Evolutionary conservation across 2,113 vertebrate genomes (phyloP).

Genomic region (Microtus ochrogaster): DNA sequence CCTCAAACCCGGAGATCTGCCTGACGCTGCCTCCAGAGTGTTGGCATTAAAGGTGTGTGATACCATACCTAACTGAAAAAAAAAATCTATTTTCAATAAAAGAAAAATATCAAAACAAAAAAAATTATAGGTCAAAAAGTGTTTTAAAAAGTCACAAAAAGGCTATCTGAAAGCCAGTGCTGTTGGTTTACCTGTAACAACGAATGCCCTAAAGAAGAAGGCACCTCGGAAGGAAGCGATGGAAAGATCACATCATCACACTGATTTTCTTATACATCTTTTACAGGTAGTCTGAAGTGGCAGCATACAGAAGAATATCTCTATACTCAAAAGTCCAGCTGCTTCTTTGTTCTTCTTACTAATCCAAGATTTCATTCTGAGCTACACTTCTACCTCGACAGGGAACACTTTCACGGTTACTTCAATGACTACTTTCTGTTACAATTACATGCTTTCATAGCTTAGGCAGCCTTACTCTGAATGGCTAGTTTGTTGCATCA

Average conservation of each 20-base stretch:
- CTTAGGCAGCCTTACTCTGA: not conserved
- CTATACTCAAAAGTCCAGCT: slow-evolving; percentile 17
- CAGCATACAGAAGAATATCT: slow-evolving; percentile 66
- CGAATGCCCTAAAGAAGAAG: not conserved
- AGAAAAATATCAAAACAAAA: too few species aligned
- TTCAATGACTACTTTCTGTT: slow-evolving; percentile 11
- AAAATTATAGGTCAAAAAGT: not conserved
- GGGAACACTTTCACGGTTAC: slow-evolving; percentile 40
- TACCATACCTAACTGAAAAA: too few species aligned
- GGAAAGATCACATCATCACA: not conserved
- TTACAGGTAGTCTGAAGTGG: slow-evolving; percentile 57
- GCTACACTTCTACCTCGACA: not conserved
- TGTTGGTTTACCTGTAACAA: slow-evolving; percentile 10
- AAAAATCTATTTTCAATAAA: too few species aligned
- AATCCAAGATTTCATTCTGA: slow-evolving; percentile 52
- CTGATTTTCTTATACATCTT: slow-evolving; percentile 57
- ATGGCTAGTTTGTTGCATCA: not conserved
- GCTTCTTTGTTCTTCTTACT: slow-evolving; percentile 50
- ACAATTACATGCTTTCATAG: slow-evolving; percentile 28
- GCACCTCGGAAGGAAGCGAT: not conserved
- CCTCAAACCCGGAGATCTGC: too few species aligned
- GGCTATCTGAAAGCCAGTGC: not conserved
- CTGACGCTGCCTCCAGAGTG: too few species aligned
- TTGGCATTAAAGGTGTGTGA: too few species aligned
- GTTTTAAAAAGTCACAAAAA: not conserved